Evolutionary conservation across 2,797 vertebrate genomes (phyloP).

Genomic region (Phataginus tetradactyla): DNA sequence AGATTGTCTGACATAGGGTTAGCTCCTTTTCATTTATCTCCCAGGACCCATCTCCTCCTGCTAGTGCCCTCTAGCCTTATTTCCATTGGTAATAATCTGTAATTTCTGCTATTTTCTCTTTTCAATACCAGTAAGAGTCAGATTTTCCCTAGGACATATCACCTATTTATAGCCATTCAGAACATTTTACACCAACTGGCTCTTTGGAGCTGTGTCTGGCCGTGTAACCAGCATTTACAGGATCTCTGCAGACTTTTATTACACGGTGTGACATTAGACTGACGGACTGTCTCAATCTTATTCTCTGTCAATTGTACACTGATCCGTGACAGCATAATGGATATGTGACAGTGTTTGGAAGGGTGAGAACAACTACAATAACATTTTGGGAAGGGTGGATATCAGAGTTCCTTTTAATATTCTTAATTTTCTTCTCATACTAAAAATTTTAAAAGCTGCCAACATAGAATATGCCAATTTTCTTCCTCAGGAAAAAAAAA

Average conservation of each 20-base stretch:
- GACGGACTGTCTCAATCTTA: constrained; percentile 88
- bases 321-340: constrained; percentile 87
- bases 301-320: constrained; percentile 86
- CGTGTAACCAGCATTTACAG: constrained; percentile 84
- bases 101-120: constrained; percentile 77
- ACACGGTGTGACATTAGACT: constrained; percentile 86
- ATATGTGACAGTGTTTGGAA: constrained; percentile 81
- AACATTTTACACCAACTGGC: constrained; percentile 77
- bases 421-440: constrained; percentile 72
- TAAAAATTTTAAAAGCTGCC: constrained; percentile 77
- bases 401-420: constrained; percentile 76
- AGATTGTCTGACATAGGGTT: constrained; percentile 68
- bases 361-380: constrained; percentile 81
- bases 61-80: constrained; percentile 71
- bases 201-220: constrained; percentile 74
- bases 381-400: constrained; percentile 72
- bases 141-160: constrained; percentile 72
- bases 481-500: constrained; percentile 81
- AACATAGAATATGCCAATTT: constrained; percentile 82
- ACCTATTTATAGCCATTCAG: constrained; percentile 79
- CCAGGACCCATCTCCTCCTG: constrained; percentile 53
- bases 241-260: constrained; percentile 88
- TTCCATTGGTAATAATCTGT: constrained; percentile 80
- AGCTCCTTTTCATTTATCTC: constrained; percentile 73
- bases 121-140: constrained; percentile 65